Percentiles rank a stretch among this genome's conserved stretches.
phyloP scores from a whole-genome alignment of 2,888 invertebrate species.

The Zonitis immaculata region DNA sequence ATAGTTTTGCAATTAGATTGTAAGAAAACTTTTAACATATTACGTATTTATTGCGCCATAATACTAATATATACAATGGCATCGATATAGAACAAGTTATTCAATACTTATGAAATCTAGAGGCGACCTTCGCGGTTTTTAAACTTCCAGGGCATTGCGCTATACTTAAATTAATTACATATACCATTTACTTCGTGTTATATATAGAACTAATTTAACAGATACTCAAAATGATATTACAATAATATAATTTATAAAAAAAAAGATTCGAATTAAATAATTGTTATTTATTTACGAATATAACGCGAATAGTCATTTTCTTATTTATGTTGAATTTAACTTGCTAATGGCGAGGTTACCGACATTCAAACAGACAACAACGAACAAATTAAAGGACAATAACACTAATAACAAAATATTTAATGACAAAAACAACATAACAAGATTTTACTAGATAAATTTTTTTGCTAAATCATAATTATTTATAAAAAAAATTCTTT shows the following conservation, averaged over 20 bases:
- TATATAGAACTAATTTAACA: slow-evolving; percentile 10
- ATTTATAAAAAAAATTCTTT: too few relatives aligned
- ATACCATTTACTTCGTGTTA: slow-evolving; percentile 22
- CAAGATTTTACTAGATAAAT: too few relatives aligned
- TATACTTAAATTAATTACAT: slow-evolving; percentile 27
- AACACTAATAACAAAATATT: slow-evolving; percentile 18
- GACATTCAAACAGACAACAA: slow-evolving; percentile 18
- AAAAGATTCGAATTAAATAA: slow-evolving; percentile 3
- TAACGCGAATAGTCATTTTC: slow-evolving; percentile 9
- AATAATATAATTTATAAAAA: not conserved
- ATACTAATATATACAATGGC: slow-evolving; percentile 26
- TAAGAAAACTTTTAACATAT: slow-evolving; percentile 13
- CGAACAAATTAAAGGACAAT: slow-evolving; percentile 21
- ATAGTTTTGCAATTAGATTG: slow-evolving; percentile 2
- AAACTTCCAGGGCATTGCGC: slow-evolving; percentile 36
- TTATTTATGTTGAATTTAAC: slow-evolving; percentile 18
- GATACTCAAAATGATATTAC: slow-evolving; percentile 7
- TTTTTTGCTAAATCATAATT: too few relatives aligned
- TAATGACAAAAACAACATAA: slow-evolving; percentile 6
- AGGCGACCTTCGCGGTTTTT: slow-evolving; percentile 34
- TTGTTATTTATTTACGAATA: slow-evolving; percentile 9
- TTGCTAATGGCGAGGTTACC: slow-evolving; percentile 20
- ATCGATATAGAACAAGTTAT: slow-evolving; percentile 32
- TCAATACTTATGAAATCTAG: slow-evolving; percentile 31
- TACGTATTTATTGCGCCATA: slow-evolving; percentile 23